These are phyloP conservation scores for Orius insidiosus DNA, from an alignment of 1,140 invertebrate species.

Conservation along the genomic window DNA sequence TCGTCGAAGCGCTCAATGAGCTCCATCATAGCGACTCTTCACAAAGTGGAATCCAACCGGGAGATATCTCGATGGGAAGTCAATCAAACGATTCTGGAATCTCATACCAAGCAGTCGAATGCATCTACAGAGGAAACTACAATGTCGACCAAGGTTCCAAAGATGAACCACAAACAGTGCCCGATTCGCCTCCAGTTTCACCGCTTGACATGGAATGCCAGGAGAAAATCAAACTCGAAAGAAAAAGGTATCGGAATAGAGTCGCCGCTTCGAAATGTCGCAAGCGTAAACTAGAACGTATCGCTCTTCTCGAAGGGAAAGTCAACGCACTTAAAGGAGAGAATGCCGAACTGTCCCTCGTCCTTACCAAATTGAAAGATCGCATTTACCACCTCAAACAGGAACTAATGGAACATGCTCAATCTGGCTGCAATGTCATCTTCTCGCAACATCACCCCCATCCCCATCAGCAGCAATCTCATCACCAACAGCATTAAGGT, in stretches of 20 bases:
- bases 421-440: slow-evolving; percentile 68
- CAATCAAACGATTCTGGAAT: slow-evolving; percentile 1
- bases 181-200: slow-evolving; percentile 55
- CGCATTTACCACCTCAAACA: slow-evolving; percentile 83
- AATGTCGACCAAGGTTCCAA: no score
- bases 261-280: slow-evolving; percentile 93
- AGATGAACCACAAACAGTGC: slow-evolving; percentile 74
- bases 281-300: slow-evolving; percentile 83
- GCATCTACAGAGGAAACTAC: slow-evolving; percentile 36
- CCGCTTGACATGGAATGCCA: slow-evolving; percentile 94
- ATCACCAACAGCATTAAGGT: no score
- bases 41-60: slow-evolving; percentile 16
- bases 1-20: slow-evolving; percentile 77
- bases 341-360: slow-evolving; percentile 64
- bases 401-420: slow-evolving; percentile 84
- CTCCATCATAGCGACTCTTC: slow-evolving; percentile 58
- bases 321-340: slow-evolving; percentile 82
- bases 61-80: no score
- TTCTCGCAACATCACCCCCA: slow-evolving; percentile 10
- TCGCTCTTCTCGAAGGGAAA: slow-evolving; percentile 83
- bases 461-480: no score
- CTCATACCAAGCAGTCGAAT: slow-evolving; percentile 1
- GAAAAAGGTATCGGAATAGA: slow-evolving; percentile 86
- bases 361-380: slow-evolving; percentile 75
- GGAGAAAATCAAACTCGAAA: slow-evolving; percentile 85